Evolutionary conservation across 2,797 vertebrate genomes (phyloP).

Genomic region (Microchirus variegatus): DNA sequence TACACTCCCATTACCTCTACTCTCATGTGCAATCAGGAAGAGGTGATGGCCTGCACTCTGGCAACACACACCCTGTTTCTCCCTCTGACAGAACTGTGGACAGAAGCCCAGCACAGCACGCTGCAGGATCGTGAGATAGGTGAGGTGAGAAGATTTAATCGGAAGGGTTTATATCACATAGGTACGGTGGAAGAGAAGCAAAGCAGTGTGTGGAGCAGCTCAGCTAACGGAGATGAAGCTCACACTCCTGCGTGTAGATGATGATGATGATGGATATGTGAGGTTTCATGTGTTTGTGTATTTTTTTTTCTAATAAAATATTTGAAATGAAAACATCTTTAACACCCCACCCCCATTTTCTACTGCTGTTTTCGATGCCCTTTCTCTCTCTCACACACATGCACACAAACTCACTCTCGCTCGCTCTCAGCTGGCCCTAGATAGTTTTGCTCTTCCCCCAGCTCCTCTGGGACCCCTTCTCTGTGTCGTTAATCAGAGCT

Average conservation of each 20-base stretch:
- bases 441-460: constrained; percentile 78
- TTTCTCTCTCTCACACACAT: constrained; percentile 17
- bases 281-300: constrained; percentile 62
- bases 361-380: constrained; percentile 53
- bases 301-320: constrained; percentile 67
- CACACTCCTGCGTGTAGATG: constrained; percentile 39
- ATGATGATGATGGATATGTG: constrained; percentile 65
- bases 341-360: constrained; percentile 35
- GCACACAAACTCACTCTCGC: constrained; percentile 41
- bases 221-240: constrained; percentile 36
- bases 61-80: constrained; percentile 70
- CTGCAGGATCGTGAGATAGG: constrained; percentile 40
- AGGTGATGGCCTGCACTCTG: constrained; percentile 78
- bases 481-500: constrained; percentile 82
- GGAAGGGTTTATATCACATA: constrained; percentile 51
- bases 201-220: constrained; percentile 20
- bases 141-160: constrained; percentile 65
- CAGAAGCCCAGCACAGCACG: constrained; percentile 50
- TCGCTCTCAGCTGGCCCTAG: constrained; percentile 77
- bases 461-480: constrained; percentile 78
- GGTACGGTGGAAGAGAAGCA: constrained; percentile 31
- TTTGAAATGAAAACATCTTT: constrained; percentile 62
- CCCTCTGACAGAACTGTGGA: constrained; percentile 68
- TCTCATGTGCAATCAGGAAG: constrained; percentile 78
- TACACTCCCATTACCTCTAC: constrained; percentile 80